A percentile compares a stretch with the other conserved stretches of the same genome.
Conservation (phyloP, 2,888 invertebrate genomes). For the Ferdinandea cuprea region DNA sequence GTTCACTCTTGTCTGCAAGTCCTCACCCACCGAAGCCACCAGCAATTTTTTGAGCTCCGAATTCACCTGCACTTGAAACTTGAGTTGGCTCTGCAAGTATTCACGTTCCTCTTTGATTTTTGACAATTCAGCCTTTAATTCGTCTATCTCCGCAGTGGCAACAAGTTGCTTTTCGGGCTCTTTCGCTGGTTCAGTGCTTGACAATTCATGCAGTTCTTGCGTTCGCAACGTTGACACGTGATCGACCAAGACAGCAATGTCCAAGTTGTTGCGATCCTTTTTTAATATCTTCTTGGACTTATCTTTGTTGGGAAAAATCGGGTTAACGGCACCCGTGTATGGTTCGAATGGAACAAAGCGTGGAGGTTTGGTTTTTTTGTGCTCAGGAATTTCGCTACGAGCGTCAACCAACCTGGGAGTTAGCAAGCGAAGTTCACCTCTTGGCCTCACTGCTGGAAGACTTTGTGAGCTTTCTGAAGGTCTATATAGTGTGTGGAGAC, state of each 20-base stretch:
- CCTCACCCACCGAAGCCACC: constrained; percentile 97
- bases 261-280: constrained; percentile 85
- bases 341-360: constrained; percentile 95
- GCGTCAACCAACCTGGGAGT: constrained; percentile 86
- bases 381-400: constrained; percentile 76
- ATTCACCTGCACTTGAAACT: constrained; percentile 94
- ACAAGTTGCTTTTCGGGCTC: constrained; percentile 2
- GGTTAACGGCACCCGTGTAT: constrained; percentile 92
- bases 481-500: constrained; percentile 79
- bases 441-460: constrained; percentile 84
- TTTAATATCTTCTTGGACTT: constrained; percentile 76
- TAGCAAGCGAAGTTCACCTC: constrained; percentile 85
- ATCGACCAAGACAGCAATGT: constrained; percentile 87
- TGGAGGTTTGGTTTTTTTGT: constrained; percentile 85
- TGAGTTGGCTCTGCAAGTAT: constrained; percentile 90
- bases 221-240: constrained; percentile 89
- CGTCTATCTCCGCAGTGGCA: constrained; percentile 71
- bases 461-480: constrained; percentile 77
- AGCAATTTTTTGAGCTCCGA: constrained; percentile 95
- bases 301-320: constrained; percentile 86
- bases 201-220: constrained; percentile 85
- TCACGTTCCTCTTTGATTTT: constrained; percentile 88
- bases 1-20: constrained; percentile 94
- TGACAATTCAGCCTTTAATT: constrained; percentile 76
- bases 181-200: constrained; percentile 68